Evolutionary conservation across 2,888 invertebrate genomes (phyloP).

Genomic region (Xanthia togata): DNA sequence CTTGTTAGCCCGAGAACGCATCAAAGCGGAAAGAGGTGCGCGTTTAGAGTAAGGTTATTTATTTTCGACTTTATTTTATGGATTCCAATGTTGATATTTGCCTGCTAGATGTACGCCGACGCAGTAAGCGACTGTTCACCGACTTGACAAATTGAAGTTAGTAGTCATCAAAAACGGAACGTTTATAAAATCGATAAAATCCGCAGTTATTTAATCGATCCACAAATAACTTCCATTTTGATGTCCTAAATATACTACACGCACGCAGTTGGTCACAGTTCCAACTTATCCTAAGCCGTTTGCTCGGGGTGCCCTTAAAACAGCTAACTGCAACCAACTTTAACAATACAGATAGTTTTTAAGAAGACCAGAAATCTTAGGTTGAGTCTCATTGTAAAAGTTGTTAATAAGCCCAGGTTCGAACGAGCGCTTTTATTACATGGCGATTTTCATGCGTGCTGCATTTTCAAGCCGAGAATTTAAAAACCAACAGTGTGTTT

Average conservation of each 20-base stretch:
- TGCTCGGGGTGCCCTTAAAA: neutral
- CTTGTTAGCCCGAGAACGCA: neutral
- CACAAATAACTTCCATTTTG: neutral
- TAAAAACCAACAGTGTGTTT: too few relatives aligned
- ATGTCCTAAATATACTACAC: neutral
- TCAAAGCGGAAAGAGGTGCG: neutral
- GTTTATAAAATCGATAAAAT: neutral
- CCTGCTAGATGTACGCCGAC: too few relatives aligned
- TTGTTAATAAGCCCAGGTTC: neutral
- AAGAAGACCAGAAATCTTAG: neutral
- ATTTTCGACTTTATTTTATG: constrained; percentile 6
- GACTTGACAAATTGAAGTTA: neutral
- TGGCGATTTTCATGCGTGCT: too few relatives aligned
- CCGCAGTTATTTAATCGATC: neutral
- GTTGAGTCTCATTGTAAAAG: neutral
- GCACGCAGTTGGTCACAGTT: neutral
- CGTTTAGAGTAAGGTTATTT: neutral
- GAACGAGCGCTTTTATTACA: too few relatives aligned
- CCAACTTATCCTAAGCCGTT: too few relatives aligned
- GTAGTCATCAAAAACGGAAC: neutral
- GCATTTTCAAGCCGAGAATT: too few relatives aligned
- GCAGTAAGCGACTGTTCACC: too few relatives aligned
- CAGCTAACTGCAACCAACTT: neutral
- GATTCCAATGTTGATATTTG: neutral
- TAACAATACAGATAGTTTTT: neutral